Evolutionary conservation across 1,140 invertebrate species (phyloP).

Genomic region (Ctenoplectra terminalis): DNA sequence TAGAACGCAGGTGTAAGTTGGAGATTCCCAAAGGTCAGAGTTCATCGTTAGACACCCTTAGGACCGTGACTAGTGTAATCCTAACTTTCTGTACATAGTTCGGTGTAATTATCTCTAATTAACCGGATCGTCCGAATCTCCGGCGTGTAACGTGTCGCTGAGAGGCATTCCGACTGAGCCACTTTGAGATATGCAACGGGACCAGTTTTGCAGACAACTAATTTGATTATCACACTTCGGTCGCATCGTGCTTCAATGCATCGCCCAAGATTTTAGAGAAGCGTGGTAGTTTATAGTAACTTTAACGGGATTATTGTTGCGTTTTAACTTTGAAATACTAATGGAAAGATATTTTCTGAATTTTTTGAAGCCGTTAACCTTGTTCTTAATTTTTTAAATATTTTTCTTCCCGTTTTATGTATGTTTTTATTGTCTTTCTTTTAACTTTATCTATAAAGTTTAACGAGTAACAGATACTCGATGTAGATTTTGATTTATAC

Average conservation of each 20-base stretch:
- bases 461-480: too few species aligned
- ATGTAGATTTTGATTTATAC: too few species aligned
- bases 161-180: not conserved
- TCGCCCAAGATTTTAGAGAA: not conserved
- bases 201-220: not conserved
- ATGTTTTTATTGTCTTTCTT: too few species aligned
- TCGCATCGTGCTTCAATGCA: not conserved
- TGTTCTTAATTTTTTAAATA: too few species aligned
- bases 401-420: too few species aligned
- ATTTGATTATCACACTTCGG: constrained; percentile 34
- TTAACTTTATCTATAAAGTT: too few species aligned
- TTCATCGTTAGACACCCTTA: constrained; percentile 2
- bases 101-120: constrained; percentile 56
- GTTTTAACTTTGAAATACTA: too few species aligned
- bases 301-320: too few species aligned
- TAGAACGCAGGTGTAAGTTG: constrained; percentile 13
- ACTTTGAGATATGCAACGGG: not conserved
- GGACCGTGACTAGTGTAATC: not conserved
- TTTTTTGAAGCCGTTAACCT: too few species aligned
- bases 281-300: not conserved
- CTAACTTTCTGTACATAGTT: constrained; percentile 11
- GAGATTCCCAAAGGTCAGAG: constrained; percentile 39
- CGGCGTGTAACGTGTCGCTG: not conserved
- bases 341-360: too few species aligned
- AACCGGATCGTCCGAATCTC: constrained; percentile 25